Conservation (phyloP, 2,888 invertebrate species). For the Tolmerus cingulatus region DNA sequence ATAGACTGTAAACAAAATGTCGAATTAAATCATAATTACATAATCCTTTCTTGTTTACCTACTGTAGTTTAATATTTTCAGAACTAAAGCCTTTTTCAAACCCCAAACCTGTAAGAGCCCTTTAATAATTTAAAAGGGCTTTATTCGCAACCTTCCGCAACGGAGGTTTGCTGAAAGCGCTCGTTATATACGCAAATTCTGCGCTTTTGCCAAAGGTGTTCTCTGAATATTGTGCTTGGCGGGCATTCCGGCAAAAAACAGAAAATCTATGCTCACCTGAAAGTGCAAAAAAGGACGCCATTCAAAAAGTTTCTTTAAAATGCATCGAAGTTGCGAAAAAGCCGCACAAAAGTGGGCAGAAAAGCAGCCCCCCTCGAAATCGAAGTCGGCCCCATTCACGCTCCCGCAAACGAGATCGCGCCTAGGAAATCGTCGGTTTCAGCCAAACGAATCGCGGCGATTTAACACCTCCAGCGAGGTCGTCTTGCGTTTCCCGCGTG, state of each 20-base stretch:
- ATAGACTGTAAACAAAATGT: too few relatives aligned
- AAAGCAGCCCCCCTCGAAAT: not conserved
- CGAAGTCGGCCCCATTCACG: not conserved
- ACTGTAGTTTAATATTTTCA: not conserved
- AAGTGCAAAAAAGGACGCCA: not conserved
- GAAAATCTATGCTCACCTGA: not conserved
- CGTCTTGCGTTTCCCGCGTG: not conserved
- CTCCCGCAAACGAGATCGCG: not conserved
- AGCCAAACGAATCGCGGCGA: not conserved
- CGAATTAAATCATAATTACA: not conserved
- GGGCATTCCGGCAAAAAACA: not conserved
- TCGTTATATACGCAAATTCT: not conserved
- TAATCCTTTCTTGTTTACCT: not conserved
- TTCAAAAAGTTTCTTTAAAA: conserved; percentile 5
- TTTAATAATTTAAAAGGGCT: not conserved
- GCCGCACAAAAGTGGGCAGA: not conserved
- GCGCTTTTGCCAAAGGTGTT: not conserved
- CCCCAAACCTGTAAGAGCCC: not conserved
- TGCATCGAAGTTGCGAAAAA: not conserved
- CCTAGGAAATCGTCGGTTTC: not conserved
- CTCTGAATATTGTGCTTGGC: not conserved
- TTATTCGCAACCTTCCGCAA: not conserved
- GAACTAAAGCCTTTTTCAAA: not conserved
- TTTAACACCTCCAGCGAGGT: conserved; percentile 20
- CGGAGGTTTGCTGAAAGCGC: not conserved